Base-by-base conservation (phyloP, 2,888 invertebrate species). In the Caenorhabditis becei region DNA sequence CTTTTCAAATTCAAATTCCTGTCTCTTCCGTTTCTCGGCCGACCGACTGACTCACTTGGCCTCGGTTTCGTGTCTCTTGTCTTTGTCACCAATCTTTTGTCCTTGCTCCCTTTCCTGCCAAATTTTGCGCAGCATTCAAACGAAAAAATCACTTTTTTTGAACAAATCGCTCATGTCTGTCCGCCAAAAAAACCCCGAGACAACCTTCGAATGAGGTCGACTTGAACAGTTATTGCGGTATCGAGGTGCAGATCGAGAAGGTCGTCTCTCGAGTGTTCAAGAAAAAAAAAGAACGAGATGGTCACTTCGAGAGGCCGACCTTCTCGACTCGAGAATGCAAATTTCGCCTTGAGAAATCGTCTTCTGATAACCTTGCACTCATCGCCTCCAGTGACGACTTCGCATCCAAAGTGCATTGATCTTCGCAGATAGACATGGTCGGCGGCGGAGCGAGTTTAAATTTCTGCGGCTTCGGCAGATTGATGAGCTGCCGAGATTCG, bases 401-500 rank as follows among this genome's bases (percentile, higher is more conserved):
- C n/a, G 32, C 4, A 4, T 56, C 28, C 56, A 35, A 59, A 59
- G 59, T 41, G 59, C 59, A 59, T 20, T 16, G 20, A 41, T 35
- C 35, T 18, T 4, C n/a, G 54, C n/a, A 24, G 26, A 24, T 3
- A 26, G 49, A 49, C 49, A 49, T 5, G 2, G 23, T 20, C 7
- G 18, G 16, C 56, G 2, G 56, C 18, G 56, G 18, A 4, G 32
- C 18, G 3, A 16, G 58, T 37, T 37, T 35, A 20, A 37, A 58
- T 32, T 14, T 35, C 20, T 32, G 41, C 59, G 59, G 24, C 59
- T 54, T 54, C 8, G n/a, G 41, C 32, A 59, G 44, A 59, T 41
- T 59, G 59, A 59, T 59, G 59, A 59, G 59, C 59, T 59, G 59
- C 59, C 59, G 35, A 59, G 59, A 59, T 59, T 37, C 20, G 41